Base-by-base conservation (phyloP, 2,888 invertebrate genomes). In the Spilosoma lubricipeda region DNA sequence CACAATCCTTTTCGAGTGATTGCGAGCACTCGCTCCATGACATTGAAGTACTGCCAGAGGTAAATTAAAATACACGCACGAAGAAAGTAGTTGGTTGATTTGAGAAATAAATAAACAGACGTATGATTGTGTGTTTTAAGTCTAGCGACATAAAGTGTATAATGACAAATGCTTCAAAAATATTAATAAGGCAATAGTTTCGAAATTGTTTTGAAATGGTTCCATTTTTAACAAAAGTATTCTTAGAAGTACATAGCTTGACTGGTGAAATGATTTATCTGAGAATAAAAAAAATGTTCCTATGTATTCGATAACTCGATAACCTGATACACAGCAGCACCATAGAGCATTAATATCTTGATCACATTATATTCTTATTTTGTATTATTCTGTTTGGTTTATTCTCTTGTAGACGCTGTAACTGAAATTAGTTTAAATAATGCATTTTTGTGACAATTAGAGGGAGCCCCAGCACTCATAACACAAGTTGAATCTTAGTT, bases 1-100 rank as follows among this genome's bases (percentile, higher is more conserved):
- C 69, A 77, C 85, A 89, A 89, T 89, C 86, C 88, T 82, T 86
- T 86, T 80, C 86, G 82, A 89, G 78, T 82, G 87, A 89, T 88
- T 86, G 87, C 82, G 69, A 79, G 75, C 81, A 74, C 77, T 75
- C 79, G 68, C 71, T 71, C 72, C 77, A 63, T 74, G 86, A 86
- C 88, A 79, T 81, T 88, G 87, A 88, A 73, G 77, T 75, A 89
- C 83, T 79, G 78, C 73, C 75, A 70, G 65, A 39, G 42, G 71
- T 70, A 80, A 81, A 84, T 84, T 84, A 82, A 82, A 84, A 83
- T 81, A 70, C 73, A 66, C 65, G 68, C 56, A 68, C 36, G 13
- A 42, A 71, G 76, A 72, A 80, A 76, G 75, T 76, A 77, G 77
- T 75, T 68, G n/a, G 33, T 42, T 33, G 52, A 65, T 74, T 71